Evolutionary conservation across 2,888 invertebrate species (phyloP), one percentile per base, ranked within the genome.

Genomic region (Clunio marinus): DNA sequence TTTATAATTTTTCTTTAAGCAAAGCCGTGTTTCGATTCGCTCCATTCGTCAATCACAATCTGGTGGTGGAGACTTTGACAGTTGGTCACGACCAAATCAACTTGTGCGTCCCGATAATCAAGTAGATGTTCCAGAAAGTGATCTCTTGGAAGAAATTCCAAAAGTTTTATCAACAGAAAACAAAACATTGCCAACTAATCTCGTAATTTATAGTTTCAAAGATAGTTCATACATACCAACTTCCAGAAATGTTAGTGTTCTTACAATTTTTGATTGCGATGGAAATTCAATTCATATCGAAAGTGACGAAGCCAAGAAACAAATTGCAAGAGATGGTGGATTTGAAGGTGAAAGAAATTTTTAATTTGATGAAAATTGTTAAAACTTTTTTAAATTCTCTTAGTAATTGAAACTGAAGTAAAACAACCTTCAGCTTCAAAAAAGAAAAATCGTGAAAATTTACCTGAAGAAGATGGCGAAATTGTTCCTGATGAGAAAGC

Each of bases 181-280:
- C 75, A 87, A 90, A 0, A 86, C 88, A 76, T 83, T 87, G 74
- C 84, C 89, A 0, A 84, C 87, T 25, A 88, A 88, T 75, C 82
- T 93, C 73, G 91, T 94, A 1, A 86, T 92, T 67, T 96, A 88
- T 78, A 91, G 88, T 74, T 92, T 89, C 77, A 88, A 87, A 70
- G 82, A 84, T 70, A 82, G 82, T 1, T 79, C 80, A 70, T 93
- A 87, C 75, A 79, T 87, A 1, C 73, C 77, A 0, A 76, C 87
- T 1, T 86, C 84, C 1, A 80, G 82, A 1, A 83, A 83, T 0
- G 85, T 82, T 37, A 85, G 87, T 70, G 83, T 84, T 68, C 83
- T 89, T 20, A 84, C 85, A 0, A 76, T 90, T 1, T 82, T 84
- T 45, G 76, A 83, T 41, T 81, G 83, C 63, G 82, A 86, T 71